Conservation (phyloP, 2,113 vertebrate genomes). For the Emydura subglobosa region DNA sequence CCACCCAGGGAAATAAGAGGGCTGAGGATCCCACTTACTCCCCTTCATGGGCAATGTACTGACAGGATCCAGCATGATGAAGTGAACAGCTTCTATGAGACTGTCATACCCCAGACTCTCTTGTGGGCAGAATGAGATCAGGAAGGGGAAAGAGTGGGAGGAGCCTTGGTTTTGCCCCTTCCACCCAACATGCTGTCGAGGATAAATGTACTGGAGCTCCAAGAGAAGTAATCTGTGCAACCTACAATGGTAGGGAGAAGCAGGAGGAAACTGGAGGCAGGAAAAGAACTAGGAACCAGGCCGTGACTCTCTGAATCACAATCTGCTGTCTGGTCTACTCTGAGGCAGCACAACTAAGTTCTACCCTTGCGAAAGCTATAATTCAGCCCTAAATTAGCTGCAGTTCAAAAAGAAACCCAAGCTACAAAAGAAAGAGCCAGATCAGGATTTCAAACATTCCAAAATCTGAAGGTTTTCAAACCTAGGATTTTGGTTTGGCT, state of each 20-base stretch:
- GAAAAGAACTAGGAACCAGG: background rate
- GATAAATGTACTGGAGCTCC: background rate
- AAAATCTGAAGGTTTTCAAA: background rate
- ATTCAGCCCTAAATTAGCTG: background rate
- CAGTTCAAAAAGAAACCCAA: background rate
- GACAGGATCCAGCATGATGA: background rate
- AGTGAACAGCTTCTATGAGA: background rate
- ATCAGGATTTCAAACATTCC: slow-evolving; percentile 14
- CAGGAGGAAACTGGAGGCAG: background rate
- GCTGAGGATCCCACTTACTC: background rate
- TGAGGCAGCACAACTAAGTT: background rate
- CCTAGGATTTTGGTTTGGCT: slow-evolving; percentile 12
- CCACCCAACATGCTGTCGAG: background rate
- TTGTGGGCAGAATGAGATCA: background rate
- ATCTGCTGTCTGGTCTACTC: background rate
- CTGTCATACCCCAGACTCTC: background rate
- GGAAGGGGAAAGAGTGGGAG: background rate
- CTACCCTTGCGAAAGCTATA: background rate
- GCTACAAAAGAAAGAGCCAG: background rate
- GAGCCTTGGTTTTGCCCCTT: background rate
- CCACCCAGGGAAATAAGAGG: background rate
- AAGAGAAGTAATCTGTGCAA: background rate
- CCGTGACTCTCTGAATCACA: background rate
- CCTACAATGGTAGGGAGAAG: background rate
- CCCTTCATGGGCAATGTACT: background rate